Evolutionary conservation across 2,888 invertebrate genomes (phyloP).

Genomic region (Eulithis testata): DNA sequence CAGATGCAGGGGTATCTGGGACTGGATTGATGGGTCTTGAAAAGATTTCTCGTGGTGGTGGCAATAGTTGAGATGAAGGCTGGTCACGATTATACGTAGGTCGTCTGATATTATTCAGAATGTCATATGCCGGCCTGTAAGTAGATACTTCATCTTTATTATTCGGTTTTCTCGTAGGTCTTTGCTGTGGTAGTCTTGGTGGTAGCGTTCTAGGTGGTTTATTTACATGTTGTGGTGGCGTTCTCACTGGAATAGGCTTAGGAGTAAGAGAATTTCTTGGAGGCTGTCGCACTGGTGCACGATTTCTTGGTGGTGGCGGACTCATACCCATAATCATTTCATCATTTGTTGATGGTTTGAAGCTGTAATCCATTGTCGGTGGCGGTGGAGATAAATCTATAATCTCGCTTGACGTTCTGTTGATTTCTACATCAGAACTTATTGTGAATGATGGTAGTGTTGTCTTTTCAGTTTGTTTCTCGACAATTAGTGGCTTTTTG

Average conservation of each 20-base stretch:
- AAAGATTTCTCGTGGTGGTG: conserved; percentile 67
- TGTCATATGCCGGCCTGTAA: conserved; percentile 71
- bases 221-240: conserved; percentile 66
- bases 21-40: conserved; percentile 53
- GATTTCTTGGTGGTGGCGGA: conserved; percentile 77
- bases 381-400: conserved; percentile 82
- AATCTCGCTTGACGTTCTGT: conserved; percentile 71
- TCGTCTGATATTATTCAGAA: conserved; percentile 68
- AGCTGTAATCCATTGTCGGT: conserved; percentile 72
- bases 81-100: conserved; percentile 68
- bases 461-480: conserved; percentile 62
- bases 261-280: conserved; percentile 61
- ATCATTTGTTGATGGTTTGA: conserved; percentile 74
- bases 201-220: conserved; percentile 67
- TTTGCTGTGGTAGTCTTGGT: conserved; percentile 61
- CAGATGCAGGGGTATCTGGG: conserved; percentile 50
- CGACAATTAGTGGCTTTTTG: conserved; percentile 74
- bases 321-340: conserved; percentile 84
- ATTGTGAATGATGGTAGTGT: conserved; percentile 67
- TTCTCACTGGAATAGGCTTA: conserved; percentile 66
- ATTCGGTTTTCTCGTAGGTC: conserved; percentile 66
- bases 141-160: conserved; percentile 72
- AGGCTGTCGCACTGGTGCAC: conserved; percentile 59
- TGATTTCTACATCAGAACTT: conserved; percentile 57
- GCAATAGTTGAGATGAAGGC: conserved; percentile 71